These are phyloP conservation scores for Calcarius ornatus DNA, from an alignment of 2,113 vertebrate genomes.

Conservation along the genomic window DNA sequence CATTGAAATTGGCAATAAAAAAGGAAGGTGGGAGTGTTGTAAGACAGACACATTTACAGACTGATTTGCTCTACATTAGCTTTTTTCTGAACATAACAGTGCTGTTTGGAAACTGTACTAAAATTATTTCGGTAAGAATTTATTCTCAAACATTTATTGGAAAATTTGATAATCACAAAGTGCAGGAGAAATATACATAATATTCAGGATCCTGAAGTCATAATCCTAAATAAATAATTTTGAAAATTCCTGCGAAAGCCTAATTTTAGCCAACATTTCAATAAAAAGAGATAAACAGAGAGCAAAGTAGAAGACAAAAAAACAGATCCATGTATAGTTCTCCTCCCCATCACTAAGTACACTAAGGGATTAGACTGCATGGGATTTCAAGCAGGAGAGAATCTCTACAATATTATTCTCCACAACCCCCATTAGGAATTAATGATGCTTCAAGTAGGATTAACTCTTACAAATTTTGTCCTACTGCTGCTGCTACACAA, in stretches of 20 bases:
- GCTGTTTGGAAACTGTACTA: not conserved
- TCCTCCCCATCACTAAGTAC: not conserved
- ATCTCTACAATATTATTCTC: not conserved
- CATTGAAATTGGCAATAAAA: not conserved
- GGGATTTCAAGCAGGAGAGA: not conserved
- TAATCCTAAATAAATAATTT: not conserved
- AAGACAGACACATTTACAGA: not conserved
- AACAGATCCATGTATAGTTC: not conserved
- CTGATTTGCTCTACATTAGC: not conserved
- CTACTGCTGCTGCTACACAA: not conserved
- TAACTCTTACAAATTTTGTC: not conserved
- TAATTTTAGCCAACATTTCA: not conserved
- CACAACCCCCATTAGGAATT: not conserved
- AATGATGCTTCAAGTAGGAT: not conserved
- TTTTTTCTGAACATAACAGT: not conserved
- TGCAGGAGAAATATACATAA: not conserved
- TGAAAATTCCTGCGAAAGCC: not conserved
- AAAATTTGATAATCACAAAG: not conserved
- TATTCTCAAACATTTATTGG: not conserved
- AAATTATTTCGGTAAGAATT: not conserved
- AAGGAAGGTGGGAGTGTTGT: not conserved
- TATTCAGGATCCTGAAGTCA: not conserved
- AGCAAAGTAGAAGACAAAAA: not conserved
- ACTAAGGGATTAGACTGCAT: not conserved
- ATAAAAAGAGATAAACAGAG: not conserved